These are phyloP conservation scores for Spilogale gracilis DNA, from an alignment of 2,113 vertebrate species.

Conservation along the genomic window DNA sequence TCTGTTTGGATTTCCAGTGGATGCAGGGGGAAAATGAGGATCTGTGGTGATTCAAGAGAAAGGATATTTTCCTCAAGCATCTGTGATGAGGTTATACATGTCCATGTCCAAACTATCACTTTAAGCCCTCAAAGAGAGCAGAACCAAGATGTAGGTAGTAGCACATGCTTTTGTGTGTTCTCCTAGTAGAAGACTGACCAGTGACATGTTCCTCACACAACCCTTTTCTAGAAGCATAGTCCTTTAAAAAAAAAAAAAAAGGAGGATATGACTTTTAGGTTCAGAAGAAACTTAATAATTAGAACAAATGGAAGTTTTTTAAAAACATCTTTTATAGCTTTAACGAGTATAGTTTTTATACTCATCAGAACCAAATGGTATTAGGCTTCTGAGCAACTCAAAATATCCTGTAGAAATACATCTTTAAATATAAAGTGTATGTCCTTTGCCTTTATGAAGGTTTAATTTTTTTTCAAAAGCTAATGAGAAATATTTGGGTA, in stretches of 20 bases:
- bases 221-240: background rate
- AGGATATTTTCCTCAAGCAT: background rate
- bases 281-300: background rate
- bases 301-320: background rate
- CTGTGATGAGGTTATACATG: background rate
- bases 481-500: conserved; percentile 61
- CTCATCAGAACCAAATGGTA: background rate
- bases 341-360: background rate
- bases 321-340: conserved; percentile 12
- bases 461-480: conserved; percentile 59
- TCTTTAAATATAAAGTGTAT: background rate
- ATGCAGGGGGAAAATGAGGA: background rate
- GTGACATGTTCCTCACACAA: background rate
- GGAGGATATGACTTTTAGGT: background rate
- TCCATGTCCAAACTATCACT: too few species aligned
- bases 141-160: background rate
- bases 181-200: background rate
- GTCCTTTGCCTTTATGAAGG: conserved; percentile 38
- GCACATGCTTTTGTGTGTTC: background rate
- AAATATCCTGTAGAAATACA: background rate
- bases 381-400: background rate
- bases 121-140: background rate
- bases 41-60: background rate
- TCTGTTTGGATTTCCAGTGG: conserved; percentile 40
- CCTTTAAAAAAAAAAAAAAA: background rate